A percentile compares a stretch with the other conserved stretches of the same genome.
These are phyloP conservation scores for Caenorhabditis latens DNA, from an alignment of 1,140 invertebrate species.

Conservation along the genomic window DNA sequence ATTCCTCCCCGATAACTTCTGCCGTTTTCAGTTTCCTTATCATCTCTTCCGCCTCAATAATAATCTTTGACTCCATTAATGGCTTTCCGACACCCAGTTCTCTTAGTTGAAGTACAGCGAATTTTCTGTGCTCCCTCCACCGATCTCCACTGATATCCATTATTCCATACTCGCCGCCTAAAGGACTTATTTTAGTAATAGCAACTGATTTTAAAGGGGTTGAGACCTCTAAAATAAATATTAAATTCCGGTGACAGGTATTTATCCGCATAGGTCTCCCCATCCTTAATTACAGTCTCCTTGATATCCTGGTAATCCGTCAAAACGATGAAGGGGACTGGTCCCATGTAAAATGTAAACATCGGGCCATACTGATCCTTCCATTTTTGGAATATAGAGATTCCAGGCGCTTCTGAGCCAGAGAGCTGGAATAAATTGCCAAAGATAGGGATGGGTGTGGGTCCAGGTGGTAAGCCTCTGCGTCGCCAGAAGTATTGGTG, in stretches of 20 bases:
- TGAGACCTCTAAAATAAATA: slow-evolving; percentile 28
- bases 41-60: slow-evolving; percentile 61
- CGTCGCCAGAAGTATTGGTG: slow-evolving; percentile 56
- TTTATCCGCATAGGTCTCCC: slow-evolving; percentile 57
- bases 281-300: slow-evolving; percentile 62
- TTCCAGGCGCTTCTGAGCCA: slow-evolving; percentile 46
- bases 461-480: slow-evolving; percentile 59
- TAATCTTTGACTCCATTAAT: slow-evolving; percentile 64
- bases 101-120: slow-evolving; percentile 87
- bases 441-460: slow-evolving; percentile 54
- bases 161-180: slow-evolving; percentile 82
- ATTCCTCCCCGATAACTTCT: slow-evolving; percentile 8
- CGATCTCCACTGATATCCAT: slow-evolving; percentile 89
- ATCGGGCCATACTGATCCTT: slow-evolving; percentile 60
- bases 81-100: slow-evolving; percentile 84
- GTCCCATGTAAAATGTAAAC: slow-evolving; percentile 62
- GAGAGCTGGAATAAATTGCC: slow-evolving; percentile 55
- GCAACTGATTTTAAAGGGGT: not conserved
- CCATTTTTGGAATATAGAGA: slow-evolving; percentile 50
- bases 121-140: slow-evolving; percentile 91
- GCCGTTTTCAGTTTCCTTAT: slow-evolving; percentile 54
- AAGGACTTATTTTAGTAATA: not conserved
- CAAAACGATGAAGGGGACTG: slow-evolving; percentile 59
- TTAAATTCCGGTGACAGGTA: slow-evolving; percentile 24
- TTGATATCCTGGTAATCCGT: slow-evolving; percentile 59